A percentile compares a stretch with the other conserved stretches of the same genome.
Evolutionary conservation across 2,797 vertebrate species (phyloP).

Genomic region (Silurus aristotelis): DNA sequence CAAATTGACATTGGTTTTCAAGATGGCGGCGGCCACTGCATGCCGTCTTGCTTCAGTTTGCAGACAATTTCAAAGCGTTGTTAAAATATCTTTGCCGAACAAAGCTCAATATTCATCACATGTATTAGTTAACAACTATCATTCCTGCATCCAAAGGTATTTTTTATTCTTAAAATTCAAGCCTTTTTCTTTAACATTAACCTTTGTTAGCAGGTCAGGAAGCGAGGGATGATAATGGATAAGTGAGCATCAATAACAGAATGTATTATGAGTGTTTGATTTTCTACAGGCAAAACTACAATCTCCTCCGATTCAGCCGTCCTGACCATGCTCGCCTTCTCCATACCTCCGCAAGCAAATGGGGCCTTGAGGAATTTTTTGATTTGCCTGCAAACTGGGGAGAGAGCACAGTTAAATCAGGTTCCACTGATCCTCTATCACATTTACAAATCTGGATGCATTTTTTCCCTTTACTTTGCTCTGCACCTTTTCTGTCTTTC

Average conservation of each 20-base stretch:
- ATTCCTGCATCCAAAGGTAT: constrained; percentile 65
- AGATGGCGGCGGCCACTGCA: constrained; percentile 75
- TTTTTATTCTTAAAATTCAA: neutral
- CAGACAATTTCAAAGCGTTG: constrained; percentile 71
- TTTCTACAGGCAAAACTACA: constrained; percentile 56
- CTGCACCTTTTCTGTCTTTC: neutral
- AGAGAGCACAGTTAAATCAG: constrained; percentile 86
- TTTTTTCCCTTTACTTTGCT: neutral
- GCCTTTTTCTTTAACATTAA: neutral
- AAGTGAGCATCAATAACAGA: neutral
- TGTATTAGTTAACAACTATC: constrained; percentile 36
- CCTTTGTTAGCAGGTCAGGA: neutral
- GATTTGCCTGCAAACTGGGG: constrained; percentile 92
- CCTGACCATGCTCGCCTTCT: constrained; percentile 67
- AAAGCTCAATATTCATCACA: constrained; percentile 42
- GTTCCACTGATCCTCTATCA: constrained; percentile 62
- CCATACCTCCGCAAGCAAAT: constrained; percentile 77
- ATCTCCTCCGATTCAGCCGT: constrained; percentile 33
- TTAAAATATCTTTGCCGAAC: constrained; percentile 63
- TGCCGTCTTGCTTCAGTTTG: constrained; percentile 73
- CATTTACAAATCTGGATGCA: neutral
- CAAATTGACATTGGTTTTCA: constrained; percentile 52
- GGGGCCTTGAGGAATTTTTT: constrained; percentile 91
- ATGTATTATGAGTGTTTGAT: neutral
- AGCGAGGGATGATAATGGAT: neutral